A percentile compares a stretch with the other conserved stretches of the same genome.
Conservation (phyloP, 1,140 invertebrate species). For the Paraescarpia echinospica region DNA sequence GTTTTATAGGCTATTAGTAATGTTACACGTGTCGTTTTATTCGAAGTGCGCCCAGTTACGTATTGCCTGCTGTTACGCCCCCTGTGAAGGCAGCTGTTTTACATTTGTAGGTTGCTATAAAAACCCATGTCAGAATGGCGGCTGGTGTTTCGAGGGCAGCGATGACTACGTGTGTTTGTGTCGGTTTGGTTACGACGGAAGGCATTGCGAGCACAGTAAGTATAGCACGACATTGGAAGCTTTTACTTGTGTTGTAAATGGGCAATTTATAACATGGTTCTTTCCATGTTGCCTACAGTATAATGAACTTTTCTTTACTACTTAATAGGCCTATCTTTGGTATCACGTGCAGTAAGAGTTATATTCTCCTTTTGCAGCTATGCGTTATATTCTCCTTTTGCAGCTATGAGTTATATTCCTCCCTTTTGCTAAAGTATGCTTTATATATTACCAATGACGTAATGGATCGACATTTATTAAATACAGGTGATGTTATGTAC, state of each 20-base stretch:
- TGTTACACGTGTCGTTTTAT: neutral
- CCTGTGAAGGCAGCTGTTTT: neutral
- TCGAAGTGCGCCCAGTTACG: neutral
- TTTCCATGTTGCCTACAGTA: neutral
- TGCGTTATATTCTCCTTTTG: too few species aligned
- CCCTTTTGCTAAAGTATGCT: too few species aligned
- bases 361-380: neutral
- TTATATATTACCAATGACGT: too few species aligned
- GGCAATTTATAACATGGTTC: too few species aligned
- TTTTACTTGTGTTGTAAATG: too few species aligned
- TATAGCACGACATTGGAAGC: neutral
- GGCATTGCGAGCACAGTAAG: constrained; percentile 14
- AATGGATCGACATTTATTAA: neutral
- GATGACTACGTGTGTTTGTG: constrained; percentile 29
- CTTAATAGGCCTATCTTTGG: neutral
- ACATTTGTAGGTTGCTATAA: neutral
- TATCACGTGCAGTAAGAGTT: neutral
- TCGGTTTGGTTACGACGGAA: constrained; percentile 19
- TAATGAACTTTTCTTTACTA: neutral
- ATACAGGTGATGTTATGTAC: neutral
- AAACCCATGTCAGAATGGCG: constrained; percentile 74
- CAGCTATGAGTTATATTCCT: too few species aligned
- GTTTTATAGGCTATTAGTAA: neutral
- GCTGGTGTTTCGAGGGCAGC: constrained; percentile 26
- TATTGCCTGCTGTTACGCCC: neutral